Conservation (phyloP, 2,888 invertebrate species). For the Eupithecia dodoneata region DNA sequence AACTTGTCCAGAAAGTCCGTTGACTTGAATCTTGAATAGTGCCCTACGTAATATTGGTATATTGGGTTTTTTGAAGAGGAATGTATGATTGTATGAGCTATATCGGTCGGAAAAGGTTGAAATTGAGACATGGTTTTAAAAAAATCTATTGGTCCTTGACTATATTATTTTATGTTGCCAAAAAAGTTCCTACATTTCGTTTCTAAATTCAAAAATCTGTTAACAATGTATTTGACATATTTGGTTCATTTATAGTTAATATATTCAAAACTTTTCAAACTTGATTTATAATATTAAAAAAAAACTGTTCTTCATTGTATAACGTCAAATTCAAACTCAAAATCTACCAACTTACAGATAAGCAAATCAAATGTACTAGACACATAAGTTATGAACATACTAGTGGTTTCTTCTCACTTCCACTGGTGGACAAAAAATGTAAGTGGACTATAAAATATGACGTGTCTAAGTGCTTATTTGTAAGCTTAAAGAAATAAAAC, state of each 20-base stretch:
- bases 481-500: too few relatives aligned
- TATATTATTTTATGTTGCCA: constrained; percentile 32
- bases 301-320: neutral
- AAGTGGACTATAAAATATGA: too few relatives aligned
- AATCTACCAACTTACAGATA: too few relatives aligned
- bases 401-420: too few relatives aligned
- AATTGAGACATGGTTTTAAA: neutral
- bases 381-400: too few relatives aligned
- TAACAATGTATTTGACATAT: neutral
- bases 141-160: neutral
- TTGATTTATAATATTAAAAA: neutral
- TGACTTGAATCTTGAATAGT: constrained; percentile 13
- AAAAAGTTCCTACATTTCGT: constrained; percentile 18
- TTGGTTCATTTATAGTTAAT: neutral
- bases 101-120: neutral
- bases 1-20: constrained; percentile 18
- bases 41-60: constrained; percentile 26
- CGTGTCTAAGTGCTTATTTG: too few relatives aligned
- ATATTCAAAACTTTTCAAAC: neutral
- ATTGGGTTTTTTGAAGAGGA: constrained; percentile 10
- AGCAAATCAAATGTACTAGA: too few relatives aligned
- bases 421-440: too few relatives aligned
- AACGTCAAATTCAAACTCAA: neutral
- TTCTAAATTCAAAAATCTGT: neutral
- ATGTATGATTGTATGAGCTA: constrained; percentile 1